Evolutionary conservation across 2,113 vertebrate genomes (phyloP), one percentile per base, ranked within the genome.

Genomic region (Pomatostomus ruficeps): DNA sequence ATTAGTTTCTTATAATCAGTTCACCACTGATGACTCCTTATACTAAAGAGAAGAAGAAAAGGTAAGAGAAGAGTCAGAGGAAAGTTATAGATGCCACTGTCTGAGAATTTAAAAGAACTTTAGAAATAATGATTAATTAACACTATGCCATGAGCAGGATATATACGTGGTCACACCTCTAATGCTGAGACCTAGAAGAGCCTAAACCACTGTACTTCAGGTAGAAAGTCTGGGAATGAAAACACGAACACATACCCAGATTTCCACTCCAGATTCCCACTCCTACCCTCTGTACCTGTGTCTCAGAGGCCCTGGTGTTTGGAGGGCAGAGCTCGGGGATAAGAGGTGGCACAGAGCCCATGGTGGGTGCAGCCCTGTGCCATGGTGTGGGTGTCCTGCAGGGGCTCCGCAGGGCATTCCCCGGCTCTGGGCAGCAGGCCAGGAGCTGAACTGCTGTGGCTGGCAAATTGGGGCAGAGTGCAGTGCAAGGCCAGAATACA

Each of bases 1-100:
- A 94, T 94, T 68, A 59, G 63, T 85, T 91, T 94, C 54, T 62
- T 95, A 43, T 70, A 73, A 85, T 85, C 85, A 93, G 67, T 77
- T 95, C 67, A 52, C 59, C 83, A 46, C 55, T n/a, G 66, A 77
- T 66, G 85, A 83, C 52, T 89, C 54, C 61, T 76, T 49, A 28
- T 35, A 19, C n/a, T 59, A 73, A 87, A 73, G 6, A 63, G 74
- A 72, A 65, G 55, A 83, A 86, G 55, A 36, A 89, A 81, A 81
- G 38, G 73, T 78, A 82, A 76, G 49, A 88, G 38, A 71, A 71
- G 18, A 74, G n/a, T 59, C 46, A 75, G 25, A 48, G 22, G 42
- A 61, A 88, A 83, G 42, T 42, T 76, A 79, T 11, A 54, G 78
- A 42, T 40, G 38, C 26, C 16, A 48, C 8, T 38, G 20, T 19